Percentiles rank a stretch among this genome's conserved stretches.
These are phyloP conservation scores for Abscondita cerata DNA, from an alignment of 2,888 invertebrate species.

Conservation along the genomic window DNA sequence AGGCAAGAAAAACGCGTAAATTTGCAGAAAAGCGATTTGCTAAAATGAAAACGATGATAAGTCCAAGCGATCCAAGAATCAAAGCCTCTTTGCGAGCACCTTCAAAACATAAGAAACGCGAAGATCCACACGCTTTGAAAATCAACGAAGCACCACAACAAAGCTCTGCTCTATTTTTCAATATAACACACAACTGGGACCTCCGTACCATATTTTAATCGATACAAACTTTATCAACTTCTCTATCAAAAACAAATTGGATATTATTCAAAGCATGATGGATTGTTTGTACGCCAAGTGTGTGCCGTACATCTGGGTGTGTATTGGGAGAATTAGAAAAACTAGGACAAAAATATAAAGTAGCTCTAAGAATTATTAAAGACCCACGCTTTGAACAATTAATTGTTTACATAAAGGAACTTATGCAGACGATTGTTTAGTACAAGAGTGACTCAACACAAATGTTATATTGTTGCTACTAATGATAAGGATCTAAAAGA, in stretches of 20 bases:
- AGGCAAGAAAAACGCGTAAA: conserved; percentile 78
- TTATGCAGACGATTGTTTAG: conserved; percentile 98
- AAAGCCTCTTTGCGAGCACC: conserved; percentile 74
- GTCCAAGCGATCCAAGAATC: conserved; percentile 65
- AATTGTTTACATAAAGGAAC: conserved; percentile 96
- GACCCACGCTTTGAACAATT: conserved; percentile 91
- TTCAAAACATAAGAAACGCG: conserved; percentile 71
- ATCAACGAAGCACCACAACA: conserved; percentile 81
- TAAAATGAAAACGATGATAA: conserved; percentile 89
- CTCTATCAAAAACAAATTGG: conserved; percentile 96
- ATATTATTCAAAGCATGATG: conserved; percentile 98
- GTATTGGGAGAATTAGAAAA: conserved; percentile 98
- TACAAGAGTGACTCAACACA: conserved; percentile 94
- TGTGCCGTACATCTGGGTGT: conserved; percentile 97
- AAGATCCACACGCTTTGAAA: conserved; percentile 77
- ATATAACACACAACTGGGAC: conserved; percentile 97
- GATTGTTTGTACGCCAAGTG: conserved; percentile 95
- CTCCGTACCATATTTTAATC: conserved; percentile 94
- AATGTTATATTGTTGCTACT: conserved; percentile 99
- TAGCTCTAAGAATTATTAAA: conserved; percentile 93
- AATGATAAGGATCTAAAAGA: conserved; percentile 97
- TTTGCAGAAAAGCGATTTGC: conserved; percentile 83
- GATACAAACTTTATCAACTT: conserved; percentile 99
- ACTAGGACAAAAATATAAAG: conserved; percentile 91
- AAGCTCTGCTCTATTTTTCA: conserved; percentile 97